These are phyloP conservation scores for Emydocephalus ijimae DNA, from an alignment of 2,113 vertebrate genomes.

Conservation along the genomic window DNA sequence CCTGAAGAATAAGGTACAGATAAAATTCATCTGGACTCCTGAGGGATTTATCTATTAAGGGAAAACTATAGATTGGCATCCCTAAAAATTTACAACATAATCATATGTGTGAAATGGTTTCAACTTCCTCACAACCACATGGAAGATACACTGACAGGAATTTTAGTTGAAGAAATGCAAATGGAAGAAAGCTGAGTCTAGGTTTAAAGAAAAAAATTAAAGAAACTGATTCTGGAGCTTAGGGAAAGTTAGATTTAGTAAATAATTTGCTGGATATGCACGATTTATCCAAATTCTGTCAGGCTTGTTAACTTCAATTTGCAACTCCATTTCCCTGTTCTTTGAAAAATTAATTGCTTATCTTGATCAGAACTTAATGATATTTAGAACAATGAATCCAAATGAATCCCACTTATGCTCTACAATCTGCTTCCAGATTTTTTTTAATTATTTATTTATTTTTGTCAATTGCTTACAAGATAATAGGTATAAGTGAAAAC, in stretches of 20 bases:
- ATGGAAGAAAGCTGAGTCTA: background rate
- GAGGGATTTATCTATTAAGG: background rate
- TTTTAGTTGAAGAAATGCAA: background rate
- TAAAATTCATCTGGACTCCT: background rate
- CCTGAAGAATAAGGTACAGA: background rate
- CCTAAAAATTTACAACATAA: background rate
- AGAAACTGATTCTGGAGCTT: background rate
- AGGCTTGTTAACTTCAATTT: background rate
- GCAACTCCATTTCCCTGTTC: background rate
- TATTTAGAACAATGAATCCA: background rate
- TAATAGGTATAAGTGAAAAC: no score
- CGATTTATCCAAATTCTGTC: background rate
- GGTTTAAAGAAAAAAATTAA: background rate
- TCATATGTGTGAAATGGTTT: background rate
- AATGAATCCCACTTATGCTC: background rate
- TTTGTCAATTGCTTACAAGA: no score
- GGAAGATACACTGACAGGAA: background rate
- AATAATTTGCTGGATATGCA: no score
- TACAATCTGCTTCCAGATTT: background rate
- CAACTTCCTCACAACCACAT: background rate
- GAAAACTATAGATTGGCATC: background rate
- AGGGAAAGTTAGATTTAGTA: background rate
- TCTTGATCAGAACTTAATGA: background rate
- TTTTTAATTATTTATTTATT: no score
- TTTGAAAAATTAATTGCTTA: background rate